These are phyloP conservation scores for Ammodytes dubius DNA, from an alignment of 2,113 vertebrate genomes.

Conservation along the genomic window DNA sequence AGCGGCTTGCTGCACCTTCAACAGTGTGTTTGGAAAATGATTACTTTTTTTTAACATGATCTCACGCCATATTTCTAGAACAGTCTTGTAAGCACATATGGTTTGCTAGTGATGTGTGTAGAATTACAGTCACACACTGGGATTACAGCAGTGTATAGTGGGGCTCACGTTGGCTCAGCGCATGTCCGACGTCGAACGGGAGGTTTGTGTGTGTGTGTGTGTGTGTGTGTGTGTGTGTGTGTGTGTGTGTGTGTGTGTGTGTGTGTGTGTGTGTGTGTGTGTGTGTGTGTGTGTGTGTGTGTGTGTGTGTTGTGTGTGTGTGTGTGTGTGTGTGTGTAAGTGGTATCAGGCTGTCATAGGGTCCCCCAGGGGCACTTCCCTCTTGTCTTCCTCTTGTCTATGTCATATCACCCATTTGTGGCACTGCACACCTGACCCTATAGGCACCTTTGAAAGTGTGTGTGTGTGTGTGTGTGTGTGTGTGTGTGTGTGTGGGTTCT, in stretches of 20 bases:
- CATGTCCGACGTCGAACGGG: neutral
- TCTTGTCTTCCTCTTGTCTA: slow-evolving; percentile 50
- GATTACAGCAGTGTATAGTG: slow-evolving; percentile 38
- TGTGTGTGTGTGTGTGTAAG: slow-evolving; percentile 15
- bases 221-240: too few species aligned
- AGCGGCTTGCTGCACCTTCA: neutral
- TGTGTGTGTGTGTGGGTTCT: neutral
- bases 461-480: neutral
- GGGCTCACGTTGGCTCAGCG: slow-evolving; percentile 8
- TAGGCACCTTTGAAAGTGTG: slow-evolving; percentile 24
- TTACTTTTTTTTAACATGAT: neutral
- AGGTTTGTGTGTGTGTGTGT: slow-evolving; percentile 15
- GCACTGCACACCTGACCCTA: slow-evolving; percentile 39
- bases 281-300: too few species aligned
- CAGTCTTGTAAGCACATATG: neutral
- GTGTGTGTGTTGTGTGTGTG: too few species aligned
- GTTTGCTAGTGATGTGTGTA: slow-evolving; percentile 8
- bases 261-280: too few species aligned
- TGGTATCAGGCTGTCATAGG: neutral
- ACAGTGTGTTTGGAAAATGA: slow-evolving; percentile 11
- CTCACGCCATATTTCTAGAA: neutral
- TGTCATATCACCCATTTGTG: slow-evolving; percentile 28
- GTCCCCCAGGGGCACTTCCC: slow-evolving; percentile 38
- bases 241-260: too few species aligned
- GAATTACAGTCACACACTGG: neutral